A percentile compares a stretch with the other conserved stretches of the same genome.
Conservation (phyloP, 2,797 vertebrate genomes). For the Tachyglossus aculeatus region DNA sequence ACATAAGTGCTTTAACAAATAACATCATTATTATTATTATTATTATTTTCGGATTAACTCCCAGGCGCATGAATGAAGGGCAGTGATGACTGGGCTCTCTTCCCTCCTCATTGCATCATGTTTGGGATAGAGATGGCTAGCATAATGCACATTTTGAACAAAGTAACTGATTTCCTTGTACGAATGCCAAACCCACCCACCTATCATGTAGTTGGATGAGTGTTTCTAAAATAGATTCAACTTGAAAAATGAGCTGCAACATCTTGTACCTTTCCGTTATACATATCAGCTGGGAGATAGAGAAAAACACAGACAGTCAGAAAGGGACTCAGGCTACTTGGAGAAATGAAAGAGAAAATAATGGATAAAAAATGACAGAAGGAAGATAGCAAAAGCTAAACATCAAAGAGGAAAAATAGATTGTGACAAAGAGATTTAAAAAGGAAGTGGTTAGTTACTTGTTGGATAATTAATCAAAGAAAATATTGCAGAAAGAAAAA, state of each 20-base stretch:
- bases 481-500: slow-evolving; percentile 22
- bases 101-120: too few species aligned
- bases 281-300: background rate
- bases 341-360: slow-evolving; percentile 20
- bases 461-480: slow-evolving; percentile 28
- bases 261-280: background rate
- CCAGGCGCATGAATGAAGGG: background rate
- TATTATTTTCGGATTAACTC: too few species aligned
- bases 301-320: background rate
- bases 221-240: background rate
- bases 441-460: slow-evolving; percentile 3
- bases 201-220: background rate
- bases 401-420: slow-evolving; percentile 17
- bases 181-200: background rate
- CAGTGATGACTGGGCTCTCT: background rate
- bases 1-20: too few species aligned
- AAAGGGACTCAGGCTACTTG: background rate
- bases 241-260: background rate
- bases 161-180: slow-evolving; percentile 1
- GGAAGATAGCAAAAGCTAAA: slow-evolving; percentile 13
- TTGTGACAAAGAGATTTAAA: slow-evolving; percentile 4
- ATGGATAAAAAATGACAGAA: slow-evolving; percentile 1
- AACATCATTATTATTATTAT: too few species aligned
- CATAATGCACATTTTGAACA: too few species aligned
- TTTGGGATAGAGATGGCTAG: background rate